Base-by-base conservation (phyloP, 1,140 invertebrate genomes). In the Agrypnia vestita region DNA sequence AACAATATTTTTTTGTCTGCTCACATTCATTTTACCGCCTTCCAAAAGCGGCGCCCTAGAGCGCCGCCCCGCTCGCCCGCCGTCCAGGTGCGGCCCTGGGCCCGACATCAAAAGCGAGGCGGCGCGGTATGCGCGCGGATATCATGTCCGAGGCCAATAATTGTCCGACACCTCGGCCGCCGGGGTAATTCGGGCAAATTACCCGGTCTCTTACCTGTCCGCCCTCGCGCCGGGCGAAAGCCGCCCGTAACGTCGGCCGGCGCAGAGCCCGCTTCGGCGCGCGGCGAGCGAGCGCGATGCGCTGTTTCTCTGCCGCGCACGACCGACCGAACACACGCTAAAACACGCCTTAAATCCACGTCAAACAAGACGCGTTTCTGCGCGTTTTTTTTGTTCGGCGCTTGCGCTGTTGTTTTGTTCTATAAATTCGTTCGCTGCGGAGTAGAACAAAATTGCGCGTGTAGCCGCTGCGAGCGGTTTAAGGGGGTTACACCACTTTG, bases 71-170 rank as follows among this genome's bases (percentile, higher is more conserved):
- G 6, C 25, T 1, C 25, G 25, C 25, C 25, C 25, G 25, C 6
- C 25, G 6, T 1, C 25, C 6, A 35, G 25, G 25, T 1, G 6
- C 25, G 25, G 25, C 25, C 25, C 25, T 35, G 25, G 25, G 21
- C 17, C n/a, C 0, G 15, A 59, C 55, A 59, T 59, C 55, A 59
- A 59, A 59, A 59, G 55, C 15, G 21, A 11, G 15, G 15, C 55
- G 55, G 55, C 55, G 17, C 17, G 55, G 55, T 59, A 59, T 59
- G 55, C 55, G 55, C 15, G 8, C 55, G 15, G 21, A 59, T 59
- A 59, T 59, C 21, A 59, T 59, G 55, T 59, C 55, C 55, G 55
- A 59, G 25, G 25, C 25, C 55, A 59, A 15, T 59, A 59, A 59
- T 59, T 21, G 55, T 59, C 21, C 55, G 17, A 59, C 55, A 59